These are phyloP conservation scores for Ctenosaura bakeri DNA, from an alignment of 2,797 vertebrate species.

Conservation along the genomic window DNA sequence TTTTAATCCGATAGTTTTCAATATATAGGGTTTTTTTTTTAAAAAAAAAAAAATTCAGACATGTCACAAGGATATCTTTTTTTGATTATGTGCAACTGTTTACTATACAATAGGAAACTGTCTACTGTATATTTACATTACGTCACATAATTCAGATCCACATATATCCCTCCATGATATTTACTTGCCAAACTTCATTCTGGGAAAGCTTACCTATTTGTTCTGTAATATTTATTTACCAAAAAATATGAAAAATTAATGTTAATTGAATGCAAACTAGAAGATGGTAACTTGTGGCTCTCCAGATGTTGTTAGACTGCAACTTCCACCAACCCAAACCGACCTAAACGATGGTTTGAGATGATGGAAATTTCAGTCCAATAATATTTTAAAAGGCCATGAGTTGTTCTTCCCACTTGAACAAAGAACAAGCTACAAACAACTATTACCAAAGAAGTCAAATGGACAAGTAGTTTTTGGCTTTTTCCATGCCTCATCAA, in stretches of 20 bases:
- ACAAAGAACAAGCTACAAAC: background rate
- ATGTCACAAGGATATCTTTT: background rate
- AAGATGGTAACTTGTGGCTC: too few relatives aligned
- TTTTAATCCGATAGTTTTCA: background rate
- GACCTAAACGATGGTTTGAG: too few relatives aligned
- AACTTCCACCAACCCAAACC: too few relatives aligned
- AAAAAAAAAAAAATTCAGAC: background rate
- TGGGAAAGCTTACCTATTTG: background rate
- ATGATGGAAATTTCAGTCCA: too few relatives aligned
- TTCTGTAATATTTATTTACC: background rate
- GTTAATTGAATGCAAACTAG: too few relatives aligned
- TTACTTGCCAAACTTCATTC: background rate
- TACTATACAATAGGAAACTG: background rate
- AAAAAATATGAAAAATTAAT: background rate
- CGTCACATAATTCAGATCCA: background rate
- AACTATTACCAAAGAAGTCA: slow-evolving; percentile 18
- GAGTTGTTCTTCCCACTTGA: too few relatives aligned
- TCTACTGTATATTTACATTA: background rate
- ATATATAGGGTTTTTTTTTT: background rate
- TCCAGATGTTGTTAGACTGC: too few relatives aligned
- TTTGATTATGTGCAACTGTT: background rate
- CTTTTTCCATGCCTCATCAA: background rate
- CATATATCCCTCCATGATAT: background rate
- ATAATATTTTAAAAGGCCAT: too few relatives aligned
- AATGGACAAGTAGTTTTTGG: background rate